These are phyloP conservation scores for Macaria liturata DNA, from an alignment of 2,888 invertebrate genomes.

Conservation along the genomic window DNA sequence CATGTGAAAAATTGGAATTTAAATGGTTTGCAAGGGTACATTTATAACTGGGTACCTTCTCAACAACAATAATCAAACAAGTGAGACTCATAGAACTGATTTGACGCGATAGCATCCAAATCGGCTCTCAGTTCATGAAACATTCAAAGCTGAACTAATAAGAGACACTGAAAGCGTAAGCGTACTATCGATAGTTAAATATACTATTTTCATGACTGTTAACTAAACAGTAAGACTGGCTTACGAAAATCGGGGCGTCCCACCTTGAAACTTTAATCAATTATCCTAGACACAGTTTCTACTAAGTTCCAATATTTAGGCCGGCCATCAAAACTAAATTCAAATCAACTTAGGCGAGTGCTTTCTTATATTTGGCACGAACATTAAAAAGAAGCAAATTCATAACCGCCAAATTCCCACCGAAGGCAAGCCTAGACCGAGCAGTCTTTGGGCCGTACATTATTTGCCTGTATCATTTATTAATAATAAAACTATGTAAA, in stretches of 20 bases:
- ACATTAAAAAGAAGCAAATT: constrained; percentile 2
- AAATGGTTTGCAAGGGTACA: too few relatives aligned
- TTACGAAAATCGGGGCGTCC: constrained; percentile 43
- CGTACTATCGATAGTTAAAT: background rate
- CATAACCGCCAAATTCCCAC: background rate
- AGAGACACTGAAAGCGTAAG: constrained; percentile 6
- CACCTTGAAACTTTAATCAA: constrained; percentile 14
- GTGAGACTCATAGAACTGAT: too few relatives aligned
- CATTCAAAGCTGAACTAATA: constrained; percentile 11
- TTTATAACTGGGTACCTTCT: too few relatives aligned
- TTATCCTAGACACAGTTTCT: constrained; percentile 1
- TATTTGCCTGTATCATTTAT: too few relatives aligned
- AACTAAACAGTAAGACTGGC: constrained; percentile 16
- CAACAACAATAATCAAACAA: too few relatives aligned
- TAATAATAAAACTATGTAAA: too few relatives aligned
- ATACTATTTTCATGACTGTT: background rate
- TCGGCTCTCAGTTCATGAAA: background rate
- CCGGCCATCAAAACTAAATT: constrained; percentile 8
- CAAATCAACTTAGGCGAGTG: background rate
- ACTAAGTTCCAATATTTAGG: constrained; percentile 2
- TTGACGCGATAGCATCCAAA: too few relatives aligned
- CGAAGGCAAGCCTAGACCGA: background rate
- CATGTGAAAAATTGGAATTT: too few relatives aligned
- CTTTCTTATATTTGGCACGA: constrained; percentile 15
- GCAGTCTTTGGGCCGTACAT: too few relatives aligned